Base-by-base conservation (phyloP, 1,140 invertebrate species). In the Pteromalus puparum region DNA sequence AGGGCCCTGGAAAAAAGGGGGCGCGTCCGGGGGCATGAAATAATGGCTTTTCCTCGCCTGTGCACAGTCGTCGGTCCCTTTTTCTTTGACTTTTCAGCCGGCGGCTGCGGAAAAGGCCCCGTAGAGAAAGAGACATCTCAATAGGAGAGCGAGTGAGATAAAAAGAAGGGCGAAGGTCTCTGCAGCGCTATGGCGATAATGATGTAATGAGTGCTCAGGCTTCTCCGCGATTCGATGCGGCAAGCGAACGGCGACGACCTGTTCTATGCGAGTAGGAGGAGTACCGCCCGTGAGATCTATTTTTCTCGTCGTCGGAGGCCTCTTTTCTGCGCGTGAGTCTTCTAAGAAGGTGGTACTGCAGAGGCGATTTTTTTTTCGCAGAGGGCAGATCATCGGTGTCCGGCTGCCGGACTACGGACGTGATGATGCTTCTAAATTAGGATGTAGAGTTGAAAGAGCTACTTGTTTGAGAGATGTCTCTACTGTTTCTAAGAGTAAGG, bases 141-240 rank as follows among this genome's bases (percentile, higher is more conserved):
- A 30, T 28, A 24, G 38, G 18, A 24, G 42, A 46, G 67, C 21
- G 18, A 24, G 42, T 53, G 74, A 53, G 10, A 26, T n/a, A 76
- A n/a, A 26, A n/a, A 24, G 10, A 38, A 24, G n/a, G n/a, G 74
- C 15, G 42, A 42, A 24, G 42, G 53, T 21, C 85, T 87, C 87
- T 88, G 86, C 83, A n/a, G 87, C 87, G 89, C 90, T 87, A 46
- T 76, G 82, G 83, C 83, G 85, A 90, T 90, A 89, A 90, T 88
- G 87, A 90, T 87, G 89, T 89, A 89, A 90, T 89, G 88, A 90
- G 89, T 88, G 87, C 76, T 83, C 87, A 85, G 86, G 75, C 38
- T 81, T 81, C 81, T n/a, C 86, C 70, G 74, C 61, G 82, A 90
- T 90, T 89, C 53, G 89, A 81, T 81, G 84, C 87, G 89, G 82